Evolutionary conservation across 2,888 invertebrate species (phyloP), one percentile per base, ranked within the genome.

Genomic region (Stegophylla sp.): DNA sequence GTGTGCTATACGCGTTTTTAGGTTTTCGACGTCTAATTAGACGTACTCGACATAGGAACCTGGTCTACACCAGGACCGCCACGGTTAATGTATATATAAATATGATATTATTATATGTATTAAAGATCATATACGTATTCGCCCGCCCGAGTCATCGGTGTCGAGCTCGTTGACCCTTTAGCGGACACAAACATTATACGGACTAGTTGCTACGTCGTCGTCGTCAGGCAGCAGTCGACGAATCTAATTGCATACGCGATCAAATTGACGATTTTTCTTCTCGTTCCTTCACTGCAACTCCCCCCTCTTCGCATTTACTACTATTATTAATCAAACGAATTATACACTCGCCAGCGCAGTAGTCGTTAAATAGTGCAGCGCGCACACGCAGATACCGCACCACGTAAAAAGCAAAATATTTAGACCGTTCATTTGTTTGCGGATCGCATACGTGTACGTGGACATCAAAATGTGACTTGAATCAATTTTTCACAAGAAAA

Each of bases 121-220:
- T 34, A n/a, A n/a, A n/a, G n/a, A n/a, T n/a, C n/a, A n/a, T n/a
- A 34, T 7, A 34, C 34, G 34, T 34, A 34, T 7, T 3, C 34
- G 34, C 34, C 4, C 34, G 34, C 34, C 34, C 34, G 34, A 34
- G 3, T 34, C 34, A 7, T 34, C 7, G 34, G 34, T 7, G 34
- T 34, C 15, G 51, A 56, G 56, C 56, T 56, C 56, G 56, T 20
- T 56, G 56, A 56, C 56, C 56, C 56, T 56, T 23, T 15, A 45
- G 15, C 23, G 56, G n/a, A 1, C 23, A 45, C 45, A 12, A 9
- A 9, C 20, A 20, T 23, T 56, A 56, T 12, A 56, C 56, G 23
- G 23, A 56, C 56, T 23, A 23, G 56, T 56, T 56, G 56, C 20
- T 7, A 34, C 20, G 45, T 12, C 4, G 45, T 45, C 45, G 45